phyloP scores from a whole-genome alignment of 2,888 invertebrate species.

The Drosophila anceps region DNA sequence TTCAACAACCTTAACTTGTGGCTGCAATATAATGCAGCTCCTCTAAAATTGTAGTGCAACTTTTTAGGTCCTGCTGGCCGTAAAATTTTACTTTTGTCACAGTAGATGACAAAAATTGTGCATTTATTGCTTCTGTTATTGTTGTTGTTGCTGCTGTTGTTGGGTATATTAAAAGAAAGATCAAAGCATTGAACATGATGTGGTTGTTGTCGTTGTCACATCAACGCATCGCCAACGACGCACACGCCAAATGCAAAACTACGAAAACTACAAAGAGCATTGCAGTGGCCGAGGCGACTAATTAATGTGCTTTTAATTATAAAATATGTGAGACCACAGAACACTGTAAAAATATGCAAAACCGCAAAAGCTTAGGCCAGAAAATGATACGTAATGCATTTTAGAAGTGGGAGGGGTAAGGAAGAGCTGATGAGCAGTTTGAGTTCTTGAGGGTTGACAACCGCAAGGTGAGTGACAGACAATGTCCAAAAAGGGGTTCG shows the following conservation, averaged over 20 bases:
- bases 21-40: no score
- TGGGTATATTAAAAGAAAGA: conserved; percentile 57
- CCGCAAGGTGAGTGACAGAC: conserved; percentile 71
- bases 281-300: conserved; percentile 49
- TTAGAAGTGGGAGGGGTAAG: no score
- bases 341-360: conserved; percentile 29
- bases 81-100: conserved; percentile 14
- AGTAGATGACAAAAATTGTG: conserved; percentile 24
- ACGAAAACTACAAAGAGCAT: conserved; percentile 33
- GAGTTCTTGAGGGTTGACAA: conserved; percentile 36
- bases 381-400: conserved; percentile 35
- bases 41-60: conserved; percentile 20
- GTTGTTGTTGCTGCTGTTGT: conserved; percentile 25
- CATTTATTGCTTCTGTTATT: conserved; percentile 49
- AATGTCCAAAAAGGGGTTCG: conserved; percentile 55
- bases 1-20: no score
- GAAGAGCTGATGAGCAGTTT: conserved; percentile 5
- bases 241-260: conserved; percentile 24
- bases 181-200: conserved; percentile 66
- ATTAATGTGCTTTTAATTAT: conserved; percentile 80
- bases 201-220: conserved; percentile 82
- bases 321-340: conserved; percentile 48
- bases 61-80: conserved; percentile 2
- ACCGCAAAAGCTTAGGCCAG: conserved; percentile 76
- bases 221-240: conserved; percentile 80